Evolutionary conservation across 2,113 vertebrate genomes (phyloP), one percentile per base, ranked within the genome.

Genomic region (Tupaia chinensis): DNA sequence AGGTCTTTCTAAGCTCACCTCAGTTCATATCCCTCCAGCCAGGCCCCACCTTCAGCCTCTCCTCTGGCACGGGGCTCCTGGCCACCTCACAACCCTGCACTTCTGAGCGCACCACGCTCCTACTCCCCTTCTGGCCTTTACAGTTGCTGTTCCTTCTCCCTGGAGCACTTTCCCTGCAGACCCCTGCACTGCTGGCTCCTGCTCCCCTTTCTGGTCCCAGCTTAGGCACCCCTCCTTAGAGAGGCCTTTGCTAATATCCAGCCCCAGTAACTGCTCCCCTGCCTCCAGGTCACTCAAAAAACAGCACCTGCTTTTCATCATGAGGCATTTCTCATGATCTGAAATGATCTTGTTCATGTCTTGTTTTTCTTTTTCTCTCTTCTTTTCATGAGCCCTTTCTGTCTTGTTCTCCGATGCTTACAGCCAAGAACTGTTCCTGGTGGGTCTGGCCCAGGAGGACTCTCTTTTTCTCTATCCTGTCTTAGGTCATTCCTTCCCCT

Each of bases 81-180:
- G 32, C n/a, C 19, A 5, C 23, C 19, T 56, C 11, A 13, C 0
- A 6, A 4, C 22, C 23, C 17, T 19, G 44, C 17, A 3, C 32
- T 25, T 56, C 81, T 9, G n/a, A 32, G 7, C 11, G 23, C 68
- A 1, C 20, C 10, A 8, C 20, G 66, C 70, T 63, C 1, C 0
- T 58, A 27, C n/a, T 25, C 80, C 44, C 44, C 3, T 68, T 0
- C 0, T 4, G 22, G 27, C 6, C 79, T n/a, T 9, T 4, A 29
- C 13, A 3, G 0, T 17, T 12, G 14, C n/a, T 4, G 3, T 23
- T 10, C 6, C 90, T 65, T 8, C 19, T 7, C 0, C 29, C 56
- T 9, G 22, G 76, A 32, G 56, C 1, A 3, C 3, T 6, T 16
- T 34, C 60, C 9, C 93, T 5, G n/a, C n/a, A 8, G n/a, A 0